Conservation (phyloP, 1,140 invertebrate genomes). For the Drosophila eugracilis region DNA sequence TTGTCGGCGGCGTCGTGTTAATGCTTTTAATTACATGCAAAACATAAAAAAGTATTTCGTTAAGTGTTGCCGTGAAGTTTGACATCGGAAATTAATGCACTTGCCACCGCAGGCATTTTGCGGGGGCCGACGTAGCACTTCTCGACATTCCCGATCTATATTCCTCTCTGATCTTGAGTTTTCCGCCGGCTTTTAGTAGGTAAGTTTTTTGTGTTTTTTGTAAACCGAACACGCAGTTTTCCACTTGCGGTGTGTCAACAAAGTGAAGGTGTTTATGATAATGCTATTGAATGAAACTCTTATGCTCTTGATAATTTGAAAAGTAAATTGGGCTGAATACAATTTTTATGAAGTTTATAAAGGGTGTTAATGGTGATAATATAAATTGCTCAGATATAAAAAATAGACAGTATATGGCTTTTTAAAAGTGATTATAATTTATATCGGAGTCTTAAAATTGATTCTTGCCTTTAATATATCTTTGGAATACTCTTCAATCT, state of each 20-base stretch:
- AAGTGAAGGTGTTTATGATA: constrained; percentile 18
- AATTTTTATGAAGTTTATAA: not conserved
- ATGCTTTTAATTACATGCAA: constrained; percentile 78
- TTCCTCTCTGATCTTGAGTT: constrained; percentile 10
- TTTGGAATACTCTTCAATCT: constrained; percentile 11
- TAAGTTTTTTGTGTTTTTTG: constrained; percentile 19
- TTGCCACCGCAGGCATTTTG: constrained; percentile 24
- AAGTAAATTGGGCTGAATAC: constrained; percentile 6
- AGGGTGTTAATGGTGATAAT: too few relatives aligned
- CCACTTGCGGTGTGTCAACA: constrained; percentile 27
- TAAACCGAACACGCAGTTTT: not conserved
- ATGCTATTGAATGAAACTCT: constrained; percentile 13
- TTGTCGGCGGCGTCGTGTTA: constrained; percentile 58
- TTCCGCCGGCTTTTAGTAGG: constrained; percentile 17
- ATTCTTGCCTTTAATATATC: too few relatives aligned
- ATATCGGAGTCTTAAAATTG: too few relatives aligned
- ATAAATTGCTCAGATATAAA: too few relatives aligned
- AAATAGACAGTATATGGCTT: too few relatives aligned
- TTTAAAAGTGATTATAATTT: too few relatives aligned
- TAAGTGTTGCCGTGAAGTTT: constrained; percentile 77
- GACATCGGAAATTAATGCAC: constrained; percentile 74
- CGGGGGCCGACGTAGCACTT: constrained; percentile 41
- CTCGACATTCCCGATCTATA: constrained; percentile 4
- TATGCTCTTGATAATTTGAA: constrained; percentile 8
- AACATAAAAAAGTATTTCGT: constrained; percentile 72